These are phyloP conservation scores for Drosophila melanica DNA, from an alignment of 1,140 invertebrate genomes.

Conservation along the genomic window DNA sequence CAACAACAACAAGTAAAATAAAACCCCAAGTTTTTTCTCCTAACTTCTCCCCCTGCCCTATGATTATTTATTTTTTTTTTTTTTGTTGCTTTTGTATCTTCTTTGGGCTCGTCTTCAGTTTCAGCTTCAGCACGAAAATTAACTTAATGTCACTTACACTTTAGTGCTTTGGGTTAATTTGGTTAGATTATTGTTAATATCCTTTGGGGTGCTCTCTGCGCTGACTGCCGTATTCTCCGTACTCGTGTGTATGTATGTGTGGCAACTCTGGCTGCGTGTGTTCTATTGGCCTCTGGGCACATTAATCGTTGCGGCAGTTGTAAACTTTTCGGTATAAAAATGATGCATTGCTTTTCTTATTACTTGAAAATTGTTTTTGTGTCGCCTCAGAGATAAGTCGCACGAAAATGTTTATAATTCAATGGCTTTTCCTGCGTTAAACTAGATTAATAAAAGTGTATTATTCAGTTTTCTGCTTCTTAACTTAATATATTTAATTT, in stretches of 20 bases:
- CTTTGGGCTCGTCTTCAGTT: constrained; percentile 38
- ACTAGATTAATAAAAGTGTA: too few relatives aligned
- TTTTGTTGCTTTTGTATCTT: constrained; percentile 34
- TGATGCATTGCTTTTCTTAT: constrained; percentile 64
- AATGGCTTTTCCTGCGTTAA: neutral
- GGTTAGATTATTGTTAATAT: constrained; percentile 83
- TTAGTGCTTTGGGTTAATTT: constrained; percentile 83
- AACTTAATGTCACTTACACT: constrained; percentile 83
- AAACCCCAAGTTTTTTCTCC: constrained; percentile 51
- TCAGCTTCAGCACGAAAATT: constrained; percentile 69
- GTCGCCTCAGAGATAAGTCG: constrained; percentile 23
- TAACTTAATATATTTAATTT: too few relatives aligned
- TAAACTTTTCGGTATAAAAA: constrained; percentile 75
- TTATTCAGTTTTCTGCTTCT: too few relatives aligned
- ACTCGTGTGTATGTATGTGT: constrained; percentile 6
- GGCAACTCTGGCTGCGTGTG: constrained; percentile 19
- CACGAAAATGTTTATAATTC: constrained; percentile 28
- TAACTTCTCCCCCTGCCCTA: constrained; percentile 11
- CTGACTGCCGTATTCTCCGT: neutral
- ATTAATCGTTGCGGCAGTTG: constrained; percentile 67
- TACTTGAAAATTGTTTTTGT: constrained; percentile 55
- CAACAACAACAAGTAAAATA: constrained; percentile 53
- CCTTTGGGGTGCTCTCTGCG: constrained; percentile 71
- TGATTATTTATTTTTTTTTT: constrained; percentile 35
- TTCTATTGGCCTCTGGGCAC: constrained; percentile 42